These are phyloP conservation scores for Hyperopisus bebe DNA, from an alignment of 2,113 vertebrate species.

Conservation along the genomic window DNA sequence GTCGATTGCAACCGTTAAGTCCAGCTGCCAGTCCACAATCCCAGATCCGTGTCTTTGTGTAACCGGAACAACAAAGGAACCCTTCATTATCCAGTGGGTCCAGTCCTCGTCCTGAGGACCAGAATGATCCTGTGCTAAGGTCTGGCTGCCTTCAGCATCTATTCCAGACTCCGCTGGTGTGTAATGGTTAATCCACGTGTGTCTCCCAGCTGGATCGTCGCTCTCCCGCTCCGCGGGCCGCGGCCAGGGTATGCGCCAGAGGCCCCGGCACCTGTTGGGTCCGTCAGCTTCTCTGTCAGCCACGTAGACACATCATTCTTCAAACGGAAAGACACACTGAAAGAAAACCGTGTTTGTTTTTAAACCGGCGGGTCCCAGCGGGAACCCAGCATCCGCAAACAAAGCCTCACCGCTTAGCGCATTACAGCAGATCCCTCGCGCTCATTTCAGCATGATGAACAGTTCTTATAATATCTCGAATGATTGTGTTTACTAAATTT, in stretches of 20 bases:
- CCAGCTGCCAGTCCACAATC: neutral
- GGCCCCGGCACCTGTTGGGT: slow-evolving; percentile 55
- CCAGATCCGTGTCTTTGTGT: neutral
- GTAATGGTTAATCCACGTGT: slow-evolving; percentile 50
- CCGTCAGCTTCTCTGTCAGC: slow-evolving; percentile 39
- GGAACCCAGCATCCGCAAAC: slow-evolving; percentile 25
- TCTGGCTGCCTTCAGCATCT: slow-evolving; percentile 38
- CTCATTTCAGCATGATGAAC: neutral
- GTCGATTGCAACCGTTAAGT: neutral
- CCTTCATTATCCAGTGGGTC: neutral
- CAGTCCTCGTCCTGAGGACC: neutral
- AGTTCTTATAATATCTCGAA: neutral
- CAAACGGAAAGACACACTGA: slow-evolving; percentile 57
- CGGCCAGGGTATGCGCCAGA: slow-evolving; percentile 48
- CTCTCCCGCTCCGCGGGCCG: slow-evolving; percentile 36
- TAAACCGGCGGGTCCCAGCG: slow-evolving; percentile 45
- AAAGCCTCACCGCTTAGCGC: neutral
- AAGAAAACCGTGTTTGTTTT: slow-evolving; percentile 72
- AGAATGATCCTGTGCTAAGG: slow-evolving; percentile 44
- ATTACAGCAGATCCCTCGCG: neutral
- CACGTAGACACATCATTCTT: slow-evolving; percentile 61
- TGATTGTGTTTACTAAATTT: neutral
- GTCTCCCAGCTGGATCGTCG: slow-evolving; percentile 37
- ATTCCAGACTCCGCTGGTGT: slow-evolving; percentile 19
- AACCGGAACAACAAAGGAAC: neutral